phyloP scores from a whole-genome alignment of 2,113 vertebrate genomes.

The Notothenia coriiceps region DNA sequence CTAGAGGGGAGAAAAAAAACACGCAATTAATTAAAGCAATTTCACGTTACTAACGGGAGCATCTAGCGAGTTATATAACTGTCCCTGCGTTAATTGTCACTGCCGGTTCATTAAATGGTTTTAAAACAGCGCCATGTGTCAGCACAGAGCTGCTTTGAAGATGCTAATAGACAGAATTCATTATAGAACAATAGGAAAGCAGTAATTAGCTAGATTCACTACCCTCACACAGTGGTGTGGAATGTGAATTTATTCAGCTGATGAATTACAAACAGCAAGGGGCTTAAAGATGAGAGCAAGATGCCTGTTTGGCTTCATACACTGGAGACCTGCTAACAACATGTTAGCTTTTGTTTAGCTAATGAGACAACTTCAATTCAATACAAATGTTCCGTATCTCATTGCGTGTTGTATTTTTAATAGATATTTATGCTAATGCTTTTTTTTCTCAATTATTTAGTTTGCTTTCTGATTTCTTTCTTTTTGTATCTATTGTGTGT shows the following conservation, averaged over 20 bases:
- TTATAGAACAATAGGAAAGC: conserved; percentile 67
- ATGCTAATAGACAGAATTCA: conserved; percentile 71
- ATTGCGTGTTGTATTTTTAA: neutral
- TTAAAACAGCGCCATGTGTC: conserved; percentile 44
- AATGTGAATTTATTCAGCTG: conserved; percentile 46
- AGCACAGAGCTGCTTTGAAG: conserved; percentile 44
- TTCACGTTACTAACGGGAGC: conserved; percentile 33
- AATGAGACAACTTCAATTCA: neutral
- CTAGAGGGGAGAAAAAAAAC: conserved; percentile 11
- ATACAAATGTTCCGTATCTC: neutral
- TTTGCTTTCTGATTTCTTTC: neutral
- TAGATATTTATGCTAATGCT: neutral
- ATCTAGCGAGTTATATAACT: conserved; percentile 44
- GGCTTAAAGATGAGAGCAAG: conserved; percentile 21
- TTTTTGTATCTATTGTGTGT: neutral
- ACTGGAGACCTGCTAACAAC: neutral
- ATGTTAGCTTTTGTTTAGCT: neutral
- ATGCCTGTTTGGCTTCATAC: conserved; percentile 1
- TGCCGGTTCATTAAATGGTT: conserved; percentile 59
- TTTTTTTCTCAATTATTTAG: neutral
- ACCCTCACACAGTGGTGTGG: conserved; percentile 21
- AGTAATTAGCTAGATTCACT: conserved; percentile 62
- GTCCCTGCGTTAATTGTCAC: conserved; percentile 59
- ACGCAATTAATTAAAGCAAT: conserved; percentile 68
- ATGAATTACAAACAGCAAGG: conserved; percentile 55